phyloP scores from a whole-genome alignment of 2,888 invertebrate species.

The Hemithea aestivaria region DNA sequence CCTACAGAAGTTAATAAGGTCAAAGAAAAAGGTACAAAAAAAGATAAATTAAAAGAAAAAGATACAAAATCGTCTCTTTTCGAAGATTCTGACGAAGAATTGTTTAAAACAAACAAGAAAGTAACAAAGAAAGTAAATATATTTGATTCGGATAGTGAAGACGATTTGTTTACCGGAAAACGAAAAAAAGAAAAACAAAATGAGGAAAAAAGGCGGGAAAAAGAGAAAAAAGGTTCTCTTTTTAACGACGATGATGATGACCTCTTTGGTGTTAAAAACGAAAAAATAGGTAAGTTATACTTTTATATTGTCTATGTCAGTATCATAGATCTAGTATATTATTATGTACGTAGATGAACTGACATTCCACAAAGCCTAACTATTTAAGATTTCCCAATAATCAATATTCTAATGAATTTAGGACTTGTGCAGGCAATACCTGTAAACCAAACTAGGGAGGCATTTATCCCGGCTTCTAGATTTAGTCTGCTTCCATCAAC shows the following conservation, averaged over 20 bases:
- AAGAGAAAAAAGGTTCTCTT: conserved; percentile 38
- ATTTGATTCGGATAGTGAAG: conserved; percentile 61
- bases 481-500: no score
- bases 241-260: conserved; percentile 56
- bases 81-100: conserved; percentile 54
- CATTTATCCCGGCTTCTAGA: no score
- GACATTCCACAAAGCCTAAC: no score
- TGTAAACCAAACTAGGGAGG: no score
- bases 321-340: no score
- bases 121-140: conserved; percentile 32
- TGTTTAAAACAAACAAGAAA: conserved; percentile 43
- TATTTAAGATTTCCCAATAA: no score
- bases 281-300: conserved; percentile 39
- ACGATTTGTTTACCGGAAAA: conserved; percentile 49
- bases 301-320: conserved; percentile 4
- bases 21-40: conserved; percentile 25
- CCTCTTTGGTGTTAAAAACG: conserved; percentile 49
- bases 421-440: no score
- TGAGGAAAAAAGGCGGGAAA: conserved; percentile 11
- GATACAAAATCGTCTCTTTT: conserved; percentile 38
- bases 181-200: conserved; percentile 24
- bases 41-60: conserved; percentile 1
- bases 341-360: no score
- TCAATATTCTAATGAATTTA: no score
- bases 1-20: conserved; percentile 7